Percentiles rank a stretch among this genome's conserved stretches.
These are phyloP conservation scores for Hydractinia echinata DNA, from an alignment of 30 jellyfish, hydroid and myxozoan genomes.

Conservation along the genomic window DNA sequence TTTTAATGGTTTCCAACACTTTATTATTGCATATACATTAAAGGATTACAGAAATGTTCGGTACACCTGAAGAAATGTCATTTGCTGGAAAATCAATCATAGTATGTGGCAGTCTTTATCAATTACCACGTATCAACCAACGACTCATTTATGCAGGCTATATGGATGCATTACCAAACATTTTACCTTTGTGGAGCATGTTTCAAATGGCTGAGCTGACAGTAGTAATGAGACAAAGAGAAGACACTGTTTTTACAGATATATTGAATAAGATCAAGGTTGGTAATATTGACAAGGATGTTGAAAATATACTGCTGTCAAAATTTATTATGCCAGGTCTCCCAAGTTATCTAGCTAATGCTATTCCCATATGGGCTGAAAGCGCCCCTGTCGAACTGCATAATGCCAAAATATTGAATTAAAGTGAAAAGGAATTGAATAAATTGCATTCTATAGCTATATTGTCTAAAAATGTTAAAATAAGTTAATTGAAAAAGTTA, in stretches of 20 bases:
- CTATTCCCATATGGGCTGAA: constrained; percentile 32
- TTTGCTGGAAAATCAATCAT: not conserved
- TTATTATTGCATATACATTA: not conserved
- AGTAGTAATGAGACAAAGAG: not conserved
- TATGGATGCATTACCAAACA: not conserved
- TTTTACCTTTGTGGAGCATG: not conserved
- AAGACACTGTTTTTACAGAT: not conserved
- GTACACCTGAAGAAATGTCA: not conserved
- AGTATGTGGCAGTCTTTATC: not conserved
- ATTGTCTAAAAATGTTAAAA: not conserved
- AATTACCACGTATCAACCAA: not conserved
- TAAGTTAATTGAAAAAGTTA: not conserved
- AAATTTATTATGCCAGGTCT: too few species aligned
- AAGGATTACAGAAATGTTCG: not conserved
- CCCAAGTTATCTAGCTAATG: constrained; percentile 33
- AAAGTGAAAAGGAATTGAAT: too few species aligned
- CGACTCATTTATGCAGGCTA: not conserved
- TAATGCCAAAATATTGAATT: not conserved
- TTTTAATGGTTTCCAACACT: not conserved
- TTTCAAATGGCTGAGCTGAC: not conserved
- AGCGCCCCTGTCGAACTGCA: not conserved
- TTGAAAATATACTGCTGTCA: not conserved
- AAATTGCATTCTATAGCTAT: not conserved
- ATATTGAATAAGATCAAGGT: not conserved
- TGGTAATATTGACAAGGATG: not conserved